Evolutionary conservation across 2,797 vertebrate species (phyloP), one percentile per base, ranked within the genome.

Genomic region (Ataeniobius toweri): DNA sequence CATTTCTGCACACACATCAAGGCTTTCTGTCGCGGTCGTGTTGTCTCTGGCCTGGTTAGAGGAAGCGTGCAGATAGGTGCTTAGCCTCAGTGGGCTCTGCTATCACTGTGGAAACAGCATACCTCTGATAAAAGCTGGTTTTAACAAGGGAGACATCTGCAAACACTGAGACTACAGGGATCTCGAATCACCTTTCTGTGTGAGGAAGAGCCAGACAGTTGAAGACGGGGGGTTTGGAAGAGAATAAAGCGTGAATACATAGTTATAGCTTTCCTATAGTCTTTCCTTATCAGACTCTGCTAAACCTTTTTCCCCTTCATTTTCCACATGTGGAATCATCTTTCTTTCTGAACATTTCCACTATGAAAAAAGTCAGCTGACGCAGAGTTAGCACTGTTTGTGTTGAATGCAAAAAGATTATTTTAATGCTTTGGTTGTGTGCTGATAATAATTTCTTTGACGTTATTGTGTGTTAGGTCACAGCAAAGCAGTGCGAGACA

Each of bases 401-500:
- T 69, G 48, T 63, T 65, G 26, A 67, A 36, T 26, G 46, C 31
- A 28, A 74, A 13, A 79, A 72, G 46, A 73, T 53, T 26, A 53
- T 58, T 80, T 51, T 79, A 24, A 28, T 2, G 7, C 6, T 0
- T 44, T 67, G n/a, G 74, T 55, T 74, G 5, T 82, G 39, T 78
- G 26, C 75, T 67, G 73, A 26, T 89, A 55, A 72, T 75, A 58
- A 75, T 5, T 78, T 31, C 85, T 41, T 3, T 22, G 68, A 56
- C 75, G 41, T 6, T 56, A 39, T 46, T 59, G 77, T 83, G 31
- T 83, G 41, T 73, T 75, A 99, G 98, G 98, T 70, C 98, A 99
- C 90, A 97, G 98, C 93, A 99, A 99, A 95, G 98, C 98, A 20
- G 98, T 99, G 81, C 92, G 98, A 89, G 98, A 99, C 89, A 97